A percentile compares a stretch with the other conserved stretches of the same genome.
Conservation (phyloP, 2,888 invertebrate genomes). For the Chloroclysta siterata region DNA sequence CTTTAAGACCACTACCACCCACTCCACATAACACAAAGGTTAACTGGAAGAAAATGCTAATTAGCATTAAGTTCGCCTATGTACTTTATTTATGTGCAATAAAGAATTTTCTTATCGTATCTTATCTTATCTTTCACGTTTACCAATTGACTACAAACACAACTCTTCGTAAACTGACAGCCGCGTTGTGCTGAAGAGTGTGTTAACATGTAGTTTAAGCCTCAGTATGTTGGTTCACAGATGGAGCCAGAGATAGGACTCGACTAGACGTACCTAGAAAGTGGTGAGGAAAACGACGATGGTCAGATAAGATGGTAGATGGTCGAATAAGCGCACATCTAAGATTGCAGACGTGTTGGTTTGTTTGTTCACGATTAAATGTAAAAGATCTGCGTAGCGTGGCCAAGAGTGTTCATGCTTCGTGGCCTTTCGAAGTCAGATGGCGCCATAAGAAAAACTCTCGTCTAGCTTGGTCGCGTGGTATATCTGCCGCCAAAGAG, state of each 20-base stretch:
- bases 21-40: too few species aligned
- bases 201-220: background rate
- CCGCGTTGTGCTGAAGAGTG: slow-evolving; percentile 1
- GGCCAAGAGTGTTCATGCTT: background rate
- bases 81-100: too few species aligned
- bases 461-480: too few species aligned
- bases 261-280: slow-evolving; percentile 36
- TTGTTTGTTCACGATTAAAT: slow-evolving; percentile 3
- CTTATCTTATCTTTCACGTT: too few species aligned
- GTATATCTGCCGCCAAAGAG: too few species aligned
- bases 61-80: too few species aligned
- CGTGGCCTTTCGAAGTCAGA: background rate
- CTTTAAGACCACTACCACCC: too few species aligned
- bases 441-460: too few species aligned
- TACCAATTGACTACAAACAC: too few species aligned
- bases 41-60: too few species aligned
- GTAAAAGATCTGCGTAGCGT: background rate
- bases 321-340: slow-evolving; percentile 19
- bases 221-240: slow-evolving; percentile 20
- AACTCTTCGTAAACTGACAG: too few species aligned
- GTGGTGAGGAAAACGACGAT: slow-evolving; percentile 37
- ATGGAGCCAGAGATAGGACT: slow-evolving; percentile 24
- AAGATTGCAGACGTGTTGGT: slow-evolving; percentile 16
- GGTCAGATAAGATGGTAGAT: slow-evolving; percentile 28
- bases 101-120: too few species aligned